These are phyloP conservation scores for Pimpla rufipes DNA, from an alignment of 2,888 invertebrate species.

Conservation along the genomic window DNA sequence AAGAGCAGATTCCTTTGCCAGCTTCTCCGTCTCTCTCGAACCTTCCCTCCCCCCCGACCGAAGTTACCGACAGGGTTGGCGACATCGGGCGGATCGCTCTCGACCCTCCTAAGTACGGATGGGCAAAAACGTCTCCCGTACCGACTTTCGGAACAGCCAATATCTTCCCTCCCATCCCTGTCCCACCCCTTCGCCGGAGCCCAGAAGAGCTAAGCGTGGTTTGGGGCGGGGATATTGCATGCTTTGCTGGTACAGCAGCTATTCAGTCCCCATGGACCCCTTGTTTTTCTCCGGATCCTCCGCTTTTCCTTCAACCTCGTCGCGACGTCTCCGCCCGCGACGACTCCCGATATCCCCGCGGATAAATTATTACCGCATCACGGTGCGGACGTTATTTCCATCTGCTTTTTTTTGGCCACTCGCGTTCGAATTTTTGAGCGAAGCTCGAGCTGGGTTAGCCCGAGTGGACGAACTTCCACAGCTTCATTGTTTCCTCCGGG, in stretches of 20 bases:
- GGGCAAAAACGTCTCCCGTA: constrained; percentile 56
- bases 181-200: no score
- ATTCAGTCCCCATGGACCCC: constrained; percentile 38
- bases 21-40: constrained; percentile 11
- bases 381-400: no score
- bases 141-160: constrained; percentile 74
- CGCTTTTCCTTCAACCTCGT: no score
- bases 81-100: constrained; percentile 38
- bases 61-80: constrained; percentile 47
- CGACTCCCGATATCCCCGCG: no score
- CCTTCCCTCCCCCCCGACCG: constrained; percentile 14
- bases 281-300: constrained; percentile 14
- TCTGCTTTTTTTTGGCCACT: no score
- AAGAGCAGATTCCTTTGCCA: constrained; percentile 29
- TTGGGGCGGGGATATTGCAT: constrained; percentile 74
- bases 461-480: no score
- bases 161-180: constrained; percentile 75
- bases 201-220: constrained; percentile 69
- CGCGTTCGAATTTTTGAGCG: no score
- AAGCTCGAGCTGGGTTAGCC: no score
- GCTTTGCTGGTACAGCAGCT: constrained; percentile 17
- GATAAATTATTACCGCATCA: no score
- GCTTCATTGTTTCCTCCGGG: no score
- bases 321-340: no score
- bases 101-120: constrained; percentile 40